These are phyloP conservation scores for Lasioglossum baleicum DNA, from an alignment of 1,140 invertebrate genomes.

Conservation along the genomic window DNA sequence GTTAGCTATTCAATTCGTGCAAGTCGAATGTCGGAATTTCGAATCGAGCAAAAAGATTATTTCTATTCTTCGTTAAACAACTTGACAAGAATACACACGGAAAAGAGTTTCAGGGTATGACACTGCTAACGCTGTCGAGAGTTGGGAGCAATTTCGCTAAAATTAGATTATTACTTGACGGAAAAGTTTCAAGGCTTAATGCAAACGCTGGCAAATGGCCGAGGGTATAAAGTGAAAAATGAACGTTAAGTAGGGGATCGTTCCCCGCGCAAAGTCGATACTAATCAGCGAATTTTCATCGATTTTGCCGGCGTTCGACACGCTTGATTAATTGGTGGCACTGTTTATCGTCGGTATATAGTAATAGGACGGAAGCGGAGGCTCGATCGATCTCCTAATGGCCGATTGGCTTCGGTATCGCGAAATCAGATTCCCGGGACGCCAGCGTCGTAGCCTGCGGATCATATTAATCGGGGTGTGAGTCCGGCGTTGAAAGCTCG, in stretches of 20 bases:
- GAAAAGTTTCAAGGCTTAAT: too few species aligned
- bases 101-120: too few species aligned
- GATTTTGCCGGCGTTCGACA: constrained; percentile 21
- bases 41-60: too few species aligned
- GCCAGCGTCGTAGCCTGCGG: constrained; percentile 11
- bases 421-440: constrained; percentile 35
- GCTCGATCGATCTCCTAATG: constrained; percentile 17
- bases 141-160: too few species aligned
- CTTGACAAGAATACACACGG: too few species aligned
- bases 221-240: not conserved
- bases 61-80: too few species aligned
- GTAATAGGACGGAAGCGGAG: constrained; percentile 22
- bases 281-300: constrained; percentile 41
- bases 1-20: too few species aligned
- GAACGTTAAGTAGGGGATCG: not conserved
- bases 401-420: constrained; percentile 44
- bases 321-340: constrained; percentile 50
- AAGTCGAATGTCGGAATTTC: too few species aligned
- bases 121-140: too few species aligned
- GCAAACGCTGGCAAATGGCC: too few species aligned
- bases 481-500: constrained; percentile 7
- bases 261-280: constrained; percentile 8
- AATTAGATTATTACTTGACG: too few species aligned
- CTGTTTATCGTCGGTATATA: constrained; percentile 48
- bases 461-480: constrained; percentile 34